phyloP scores from a whole-genome alignment of 1,140 invertebrate genomes.

The Cydia fagiglandana region DNA sequence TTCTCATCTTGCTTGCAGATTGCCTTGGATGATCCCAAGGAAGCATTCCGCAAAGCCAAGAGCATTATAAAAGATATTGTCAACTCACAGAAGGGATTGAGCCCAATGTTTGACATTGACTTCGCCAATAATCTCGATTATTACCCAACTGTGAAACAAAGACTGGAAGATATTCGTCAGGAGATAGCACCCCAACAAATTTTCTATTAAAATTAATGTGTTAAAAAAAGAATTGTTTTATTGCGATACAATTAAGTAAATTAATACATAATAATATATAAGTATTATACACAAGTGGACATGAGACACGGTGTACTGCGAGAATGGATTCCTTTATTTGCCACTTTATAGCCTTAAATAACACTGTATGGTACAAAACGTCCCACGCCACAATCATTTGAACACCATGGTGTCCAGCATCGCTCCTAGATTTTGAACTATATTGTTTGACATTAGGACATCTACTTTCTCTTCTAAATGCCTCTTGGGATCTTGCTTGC shows the following conservation, averaged over 20 bases:
- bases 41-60: conserved; percentile 59
- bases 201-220: conserved; percentile 52
- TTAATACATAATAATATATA: conserved; percentile 39
- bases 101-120: conserved; percentile 68
- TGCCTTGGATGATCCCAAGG: conserved; percentile 56
- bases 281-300: conserved; percentile 51
- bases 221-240: conserved; percentile 58
- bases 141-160: conserved; percentile 53
- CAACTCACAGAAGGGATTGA: conserved; percentile 51
- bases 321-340: conserved; percentile 50
- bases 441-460: conserved; percentile 98
- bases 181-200: conserved; percentile 63
- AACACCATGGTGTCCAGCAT: conserved; percentile 99
- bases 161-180: conserved; percentile 49
- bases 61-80: conserved; percentile 61
- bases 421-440: conserved; percentile 98
- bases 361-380: conserved; percentile 48
- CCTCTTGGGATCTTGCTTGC: conserved; percentile 99
- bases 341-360: conserved; percentile 54
- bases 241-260: conserved; percentile 58
- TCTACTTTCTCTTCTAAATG: conserved; percentile 99
- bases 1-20: conserved; percentile 46
- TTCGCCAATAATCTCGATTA: conserved; percentile 52
- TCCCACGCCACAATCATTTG: conserved; percentile 72
- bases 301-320: conserved; percentile 43